A percentile compares a stretch with the other conserved stretches of the same genome.
phyloP scores from a whole-genome alignment of 1,140 invertebrate genomes.

The Tetragonula clypearis region DNA sequence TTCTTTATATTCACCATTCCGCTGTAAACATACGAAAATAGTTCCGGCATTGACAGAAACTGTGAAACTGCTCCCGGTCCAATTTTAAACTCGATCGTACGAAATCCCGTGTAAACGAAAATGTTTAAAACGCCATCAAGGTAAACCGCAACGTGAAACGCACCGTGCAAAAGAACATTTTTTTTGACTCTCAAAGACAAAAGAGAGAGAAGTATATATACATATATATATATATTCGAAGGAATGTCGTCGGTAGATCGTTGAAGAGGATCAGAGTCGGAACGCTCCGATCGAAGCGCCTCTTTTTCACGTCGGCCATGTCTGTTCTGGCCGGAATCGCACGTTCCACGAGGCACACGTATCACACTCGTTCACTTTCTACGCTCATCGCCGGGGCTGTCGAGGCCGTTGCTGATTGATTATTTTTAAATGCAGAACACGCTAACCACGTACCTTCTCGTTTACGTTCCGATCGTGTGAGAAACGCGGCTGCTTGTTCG shows the following conservation, averaged over 20 bases:
- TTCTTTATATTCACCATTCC: not conserved
- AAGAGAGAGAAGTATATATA: too few species aligned
- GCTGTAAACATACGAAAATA: not conserved
- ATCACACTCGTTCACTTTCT: not conserved
- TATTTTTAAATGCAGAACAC: too few species aligned
- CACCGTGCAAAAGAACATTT: not conserved
- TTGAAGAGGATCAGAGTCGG: not conserved
- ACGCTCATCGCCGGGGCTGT: not conserved
- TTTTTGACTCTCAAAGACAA: not conserved
- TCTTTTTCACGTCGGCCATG: not conserved
- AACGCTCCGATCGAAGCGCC: slow-evolving; percentile 3
- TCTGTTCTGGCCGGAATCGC: not conserved
- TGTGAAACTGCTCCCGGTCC: too few species aligned
- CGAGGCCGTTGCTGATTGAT: not conserved
- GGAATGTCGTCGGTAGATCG: not conserved
- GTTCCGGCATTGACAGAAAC: not conserved
- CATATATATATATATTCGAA: not conserved
- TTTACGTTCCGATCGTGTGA: not conserved
- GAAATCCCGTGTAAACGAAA: not conserved
- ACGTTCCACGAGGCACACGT: not conserved
- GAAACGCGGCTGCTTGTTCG: not conserved
- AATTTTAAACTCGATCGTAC: not conserved
- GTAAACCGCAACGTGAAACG: not conserved
- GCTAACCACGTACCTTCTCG: slow-evolving; percentile 39
- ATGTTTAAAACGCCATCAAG: too few species aligned